Conservation (phyloP, 1,140 invertebrate genomes). For the Leptoteleia sp. region DNA sequence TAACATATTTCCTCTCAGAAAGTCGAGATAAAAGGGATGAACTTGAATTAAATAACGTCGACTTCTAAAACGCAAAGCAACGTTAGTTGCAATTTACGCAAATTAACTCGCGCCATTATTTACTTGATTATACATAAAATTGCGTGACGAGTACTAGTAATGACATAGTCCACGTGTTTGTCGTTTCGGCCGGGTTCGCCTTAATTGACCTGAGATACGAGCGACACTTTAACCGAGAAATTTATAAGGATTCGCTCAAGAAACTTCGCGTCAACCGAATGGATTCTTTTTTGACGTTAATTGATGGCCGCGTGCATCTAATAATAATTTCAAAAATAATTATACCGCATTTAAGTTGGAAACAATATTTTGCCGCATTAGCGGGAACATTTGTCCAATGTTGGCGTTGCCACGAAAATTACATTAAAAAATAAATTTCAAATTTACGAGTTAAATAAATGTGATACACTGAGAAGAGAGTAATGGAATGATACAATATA, state of each 20-base stretch:
- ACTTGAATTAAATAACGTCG: constrained; percentile 9
- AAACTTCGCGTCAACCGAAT: constrained; percentile 8
- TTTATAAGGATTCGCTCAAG: constrained; percentile 64
- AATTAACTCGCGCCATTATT: constrained; percentile 33
- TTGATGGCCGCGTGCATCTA: constrained; percentile 29
- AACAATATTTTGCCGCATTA: too few relatives aligned
- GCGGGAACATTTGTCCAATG: too few relatives aligned
- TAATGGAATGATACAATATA: too few relatives aligned
- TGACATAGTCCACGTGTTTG: constrained; percentile 83
- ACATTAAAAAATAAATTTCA: too few relatives aligned
- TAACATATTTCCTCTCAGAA: too few relatives aligned
- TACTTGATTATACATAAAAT: constrained; percentile 66
- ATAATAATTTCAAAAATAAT: constrained; percentile 49
- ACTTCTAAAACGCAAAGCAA: not conserved
- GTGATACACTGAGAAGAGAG: too few relatives aligned
- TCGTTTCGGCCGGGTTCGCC: constrained; percentile 80
- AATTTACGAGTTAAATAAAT: too few relatives aligned
- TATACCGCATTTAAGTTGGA: too few relatives aligned
- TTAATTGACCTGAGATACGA: constrained; percentile 82
- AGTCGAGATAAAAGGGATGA: too few relatives aligned
- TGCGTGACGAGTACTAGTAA: constrained; percentile 55
- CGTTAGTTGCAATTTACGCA: constrained; percentile 27
- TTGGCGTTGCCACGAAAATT: too few relatives aligned
- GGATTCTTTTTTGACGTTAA: constrained; percentile 31
- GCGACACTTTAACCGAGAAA: constrained; percentile 69